phyloP scores from a whole-genome alignment of 2,888 invertebrate species.

The Lacanobia oleracea region DNA sequence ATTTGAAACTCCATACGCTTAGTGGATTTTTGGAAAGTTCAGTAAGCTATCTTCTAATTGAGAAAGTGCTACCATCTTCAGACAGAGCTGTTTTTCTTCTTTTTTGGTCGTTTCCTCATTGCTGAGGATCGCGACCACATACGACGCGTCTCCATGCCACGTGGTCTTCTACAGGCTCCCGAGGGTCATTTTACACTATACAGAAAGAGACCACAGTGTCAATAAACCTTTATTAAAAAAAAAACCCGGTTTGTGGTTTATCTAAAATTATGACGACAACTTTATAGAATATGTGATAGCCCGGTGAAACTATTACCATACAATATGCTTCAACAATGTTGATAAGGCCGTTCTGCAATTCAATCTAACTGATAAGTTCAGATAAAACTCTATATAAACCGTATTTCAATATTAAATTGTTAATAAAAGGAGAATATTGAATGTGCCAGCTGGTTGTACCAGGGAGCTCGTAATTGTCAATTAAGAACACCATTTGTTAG shows the following conservation, averaged over 20 bases:
- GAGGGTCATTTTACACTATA: neutral
- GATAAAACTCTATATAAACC: constrained; percentile 39
- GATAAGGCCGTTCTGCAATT: constrained; percentile 43
- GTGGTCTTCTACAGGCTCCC: too few relatives aligned
- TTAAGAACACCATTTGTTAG: constrained; percentile 42
- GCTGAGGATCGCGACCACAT: too few relatives aligned
- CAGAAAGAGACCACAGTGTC: neutral
- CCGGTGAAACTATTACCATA: constrained; percentile 39
- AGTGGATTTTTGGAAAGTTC: too few relatives aligned
- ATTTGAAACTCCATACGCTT: too few relatives aligned
- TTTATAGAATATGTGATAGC: constrained; percentile 22
- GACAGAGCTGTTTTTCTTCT: too few relatives aligned
- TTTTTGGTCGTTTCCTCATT: too few relatives aligned
- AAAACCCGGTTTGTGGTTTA: constrained; percentile 12
- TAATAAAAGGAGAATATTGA: constrained; percentile 36
- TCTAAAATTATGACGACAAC: constrained; percentile 4
- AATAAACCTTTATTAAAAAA: constrained; percentile 17
- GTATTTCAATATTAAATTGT: constrained; percentile 33
- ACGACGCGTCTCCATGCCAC: too few relatives aligned
- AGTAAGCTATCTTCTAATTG: too few relatives aligned
- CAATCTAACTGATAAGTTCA: constrained; percentile 48
- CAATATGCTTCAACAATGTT: constrained; percentile 24
- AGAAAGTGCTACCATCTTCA: too few relatives aligned
- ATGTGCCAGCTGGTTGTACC: constrained; percentile 29
- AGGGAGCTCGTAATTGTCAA: constrained; percentile 33